These are phyloP conservation scores for Aplysina aerophoba DNA, from an alignment of 37 sponge, comb jelly and placozoan genomes.

Conservation along the genomic window DNA sequence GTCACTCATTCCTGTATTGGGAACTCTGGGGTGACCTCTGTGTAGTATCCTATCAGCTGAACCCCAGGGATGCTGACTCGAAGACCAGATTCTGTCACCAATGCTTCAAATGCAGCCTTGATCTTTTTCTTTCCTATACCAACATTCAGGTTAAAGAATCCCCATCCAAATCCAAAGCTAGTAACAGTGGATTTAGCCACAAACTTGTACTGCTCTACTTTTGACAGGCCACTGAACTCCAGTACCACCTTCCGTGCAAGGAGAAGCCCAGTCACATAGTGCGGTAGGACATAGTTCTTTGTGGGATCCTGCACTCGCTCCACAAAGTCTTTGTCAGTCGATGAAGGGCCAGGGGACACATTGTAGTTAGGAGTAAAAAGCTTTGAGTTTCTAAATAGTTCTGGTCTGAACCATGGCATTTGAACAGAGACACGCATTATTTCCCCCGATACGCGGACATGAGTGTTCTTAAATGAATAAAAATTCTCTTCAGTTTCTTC, in stretches of 20 bases:
- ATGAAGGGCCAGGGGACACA: too few species aligned
- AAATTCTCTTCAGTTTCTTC: not conserved
- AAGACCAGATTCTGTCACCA: not conserved
- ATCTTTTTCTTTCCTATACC: not conserved
- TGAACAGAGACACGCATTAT: slow-evolving; percentile 59
- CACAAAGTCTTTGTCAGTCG: too few species aligned
- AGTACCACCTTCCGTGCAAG: not conserved
- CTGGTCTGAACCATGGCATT: slow-evolving; percentile 68
- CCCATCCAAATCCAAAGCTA: not conserved
- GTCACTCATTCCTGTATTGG: not conserved
- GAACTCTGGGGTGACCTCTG: slow-evolving; percentile 18
- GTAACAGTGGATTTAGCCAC: not conserved
- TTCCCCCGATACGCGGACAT: slow-evolving; percentile 43
- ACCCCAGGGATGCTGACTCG: slow-evolving; percentile 11
- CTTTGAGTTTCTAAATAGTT: slow-evolving; percentile 32
- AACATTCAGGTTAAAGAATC: not conserved
- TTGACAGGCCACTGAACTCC: not conserved
- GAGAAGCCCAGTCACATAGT: slow-evolving; percentile 11
- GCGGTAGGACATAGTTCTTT: not conserved
- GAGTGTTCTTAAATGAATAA: slow-evolving; percentile 26
- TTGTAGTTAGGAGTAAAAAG: too few species aligned
- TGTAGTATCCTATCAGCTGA: slow-evolving; percentile 27
- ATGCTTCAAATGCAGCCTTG: not conserved
- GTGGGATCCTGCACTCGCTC: too few species aligned
- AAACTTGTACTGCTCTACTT: not conserved